These are phyloP conservation scores for Urocyon cinereoargenteus DNA, from an alignment of 2,797 vertebrate species.

Conservation along the genomic window DNA sequence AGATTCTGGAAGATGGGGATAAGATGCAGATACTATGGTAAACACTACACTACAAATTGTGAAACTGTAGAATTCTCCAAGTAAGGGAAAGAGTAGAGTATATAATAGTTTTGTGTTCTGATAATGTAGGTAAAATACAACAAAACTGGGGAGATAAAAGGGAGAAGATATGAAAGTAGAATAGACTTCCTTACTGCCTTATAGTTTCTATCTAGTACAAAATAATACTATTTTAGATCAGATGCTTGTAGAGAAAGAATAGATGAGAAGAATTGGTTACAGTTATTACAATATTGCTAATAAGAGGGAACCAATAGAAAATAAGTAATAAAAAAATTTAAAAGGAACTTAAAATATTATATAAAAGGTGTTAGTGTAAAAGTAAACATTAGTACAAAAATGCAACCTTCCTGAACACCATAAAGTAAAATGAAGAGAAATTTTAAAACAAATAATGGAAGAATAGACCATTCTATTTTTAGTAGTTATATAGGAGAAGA, in stretches of 20 bases:
- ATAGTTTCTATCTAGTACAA: conserved; percentile 32
- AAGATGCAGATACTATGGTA: neutral
- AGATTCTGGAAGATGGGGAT: neutral
- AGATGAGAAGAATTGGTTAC: neutral
- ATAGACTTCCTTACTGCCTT: neutral
- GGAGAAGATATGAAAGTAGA: conserved; percentile 17
- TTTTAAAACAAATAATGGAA: conserved; percentile 10
- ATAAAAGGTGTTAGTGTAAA: neutral
- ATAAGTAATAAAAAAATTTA: neutral
- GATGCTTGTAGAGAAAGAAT: conserved; percentile 3
- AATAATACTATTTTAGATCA: conserved; percentile 41
- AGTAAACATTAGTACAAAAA: neutral
- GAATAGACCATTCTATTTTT: neutral
- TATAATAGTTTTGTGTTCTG: neutral
- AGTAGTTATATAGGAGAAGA: neutral
- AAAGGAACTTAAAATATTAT: neutral
- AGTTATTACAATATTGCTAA: conserved; percentile 5
- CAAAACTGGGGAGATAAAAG: conserved; percentile 20
- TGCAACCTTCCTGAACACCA: neutral
- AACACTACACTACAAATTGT: neutral
- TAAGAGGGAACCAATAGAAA: neutral
- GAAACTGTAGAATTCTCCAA: neutral
- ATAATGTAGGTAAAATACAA: conserved; percentile 32
- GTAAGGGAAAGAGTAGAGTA: neutral
- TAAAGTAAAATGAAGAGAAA: neutral